A percentile compares a stretch with the other conserved stretches of the same genome.
Evolutionary conservation across 2,888 invertebrate species (phyloP).

Genomic region (Dichetophora obliterata): DNA sequence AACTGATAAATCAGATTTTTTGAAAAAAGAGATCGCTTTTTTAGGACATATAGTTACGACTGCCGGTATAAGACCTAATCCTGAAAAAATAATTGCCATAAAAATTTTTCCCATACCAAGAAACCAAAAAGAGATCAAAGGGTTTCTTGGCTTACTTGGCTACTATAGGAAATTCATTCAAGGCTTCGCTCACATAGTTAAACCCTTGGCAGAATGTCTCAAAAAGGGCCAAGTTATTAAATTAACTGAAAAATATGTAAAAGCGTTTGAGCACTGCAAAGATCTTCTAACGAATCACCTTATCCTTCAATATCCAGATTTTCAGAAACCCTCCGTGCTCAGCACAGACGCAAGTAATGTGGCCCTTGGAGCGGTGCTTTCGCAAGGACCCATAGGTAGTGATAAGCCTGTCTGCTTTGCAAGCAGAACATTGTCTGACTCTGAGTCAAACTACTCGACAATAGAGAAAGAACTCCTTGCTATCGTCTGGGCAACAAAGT

Average conservation of each 20-base stretch:
- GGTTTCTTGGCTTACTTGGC: background rate
- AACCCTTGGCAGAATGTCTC: slow-evolving; percentile 23
- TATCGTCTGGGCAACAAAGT: background rate
- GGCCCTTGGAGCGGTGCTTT: slow-evolving; percentile 51
- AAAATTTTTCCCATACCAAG: background rate
- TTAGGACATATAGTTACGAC: background rate
- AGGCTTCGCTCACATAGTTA: background rate
- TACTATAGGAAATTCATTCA: slow-evolving; percentile 24
- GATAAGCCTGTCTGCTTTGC: slow-evolving; percentile 52
- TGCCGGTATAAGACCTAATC: background rate
- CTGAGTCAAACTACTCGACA: slow-evolving; percentile 51
- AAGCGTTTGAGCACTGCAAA: slow-evolving; percentile 41
- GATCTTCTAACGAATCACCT: slow-evolving; percentile 19
- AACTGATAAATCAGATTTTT: slow-evolving; percentile 29
- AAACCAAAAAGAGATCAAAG: background rate
- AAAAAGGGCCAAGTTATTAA: slow-evolving; percentile 26
- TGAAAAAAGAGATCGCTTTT: slow-evolving; percentile 7
- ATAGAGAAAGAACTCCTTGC: background rate
- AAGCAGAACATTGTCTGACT: slow-evolving; percentile 50
- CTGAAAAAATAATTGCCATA: background rate
- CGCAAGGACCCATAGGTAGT: background rate
- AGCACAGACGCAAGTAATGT: slow-evolving; percentile 44
- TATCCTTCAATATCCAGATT: slow-evolving; percentile 39
- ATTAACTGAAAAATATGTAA: background rate
- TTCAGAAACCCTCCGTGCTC: slow-evolving; percentile 17